A percentile compares a stretch with the other conserved stretches of the same genome.
These are phyloP conservation scores for Hydrolagus colliei DNA, from an alignment of 2,797 vertebrate genomes.

Conservation along the genomic window DNA sequence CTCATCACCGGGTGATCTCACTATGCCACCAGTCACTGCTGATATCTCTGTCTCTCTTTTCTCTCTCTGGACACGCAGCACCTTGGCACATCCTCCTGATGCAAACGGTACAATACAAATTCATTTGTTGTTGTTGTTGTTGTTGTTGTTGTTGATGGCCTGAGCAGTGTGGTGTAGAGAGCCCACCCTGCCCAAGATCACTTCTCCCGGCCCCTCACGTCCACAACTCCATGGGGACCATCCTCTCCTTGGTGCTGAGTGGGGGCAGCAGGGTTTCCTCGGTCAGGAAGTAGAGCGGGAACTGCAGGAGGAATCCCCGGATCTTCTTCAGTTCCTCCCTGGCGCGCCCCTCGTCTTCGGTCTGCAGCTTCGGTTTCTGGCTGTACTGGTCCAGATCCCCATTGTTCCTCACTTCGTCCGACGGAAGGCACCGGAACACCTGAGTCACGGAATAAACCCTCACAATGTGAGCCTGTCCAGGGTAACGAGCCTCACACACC, in stretches of 20 bases:
- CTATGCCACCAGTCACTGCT: no score
- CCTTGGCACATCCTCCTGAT: no score
- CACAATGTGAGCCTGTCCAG: background rate
- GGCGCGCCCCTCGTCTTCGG: conserved; percentile 69
- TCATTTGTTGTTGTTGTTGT: no score
- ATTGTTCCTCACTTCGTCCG: conserved; percentile 77
- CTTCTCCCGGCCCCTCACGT: conserved; percentile 55
- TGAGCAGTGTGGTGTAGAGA: no score
- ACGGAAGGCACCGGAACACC: conserved; percentile 92
- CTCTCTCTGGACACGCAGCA: no score
- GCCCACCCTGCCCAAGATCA: no score
- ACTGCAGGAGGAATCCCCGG: conserved; percentile 87
- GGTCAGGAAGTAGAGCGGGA: conserved; percentile 81
- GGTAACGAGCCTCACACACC: no score
- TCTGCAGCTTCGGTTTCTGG: conserved; percentile 63
- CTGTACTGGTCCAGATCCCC: conserved; percentile 75
- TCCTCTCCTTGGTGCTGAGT: conserved; percentile 86
- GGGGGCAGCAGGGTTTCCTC: conserved; percentile 85
- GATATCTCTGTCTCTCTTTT: no score
- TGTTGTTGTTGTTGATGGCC: no score
- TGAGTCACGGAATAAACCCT: conserved; percentile 41
- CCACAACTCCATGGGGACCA: conserved; percentile 94
- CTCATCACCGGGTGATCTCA: no score
- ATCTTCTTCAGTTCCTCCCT: conserved; percentile 85
- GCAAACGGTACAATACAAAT: no score